Evolutionary conservation across 2,113 vertebrate genomes (phyloP).

Genomic region (Psammodynastes pulverulentus): DNA sequence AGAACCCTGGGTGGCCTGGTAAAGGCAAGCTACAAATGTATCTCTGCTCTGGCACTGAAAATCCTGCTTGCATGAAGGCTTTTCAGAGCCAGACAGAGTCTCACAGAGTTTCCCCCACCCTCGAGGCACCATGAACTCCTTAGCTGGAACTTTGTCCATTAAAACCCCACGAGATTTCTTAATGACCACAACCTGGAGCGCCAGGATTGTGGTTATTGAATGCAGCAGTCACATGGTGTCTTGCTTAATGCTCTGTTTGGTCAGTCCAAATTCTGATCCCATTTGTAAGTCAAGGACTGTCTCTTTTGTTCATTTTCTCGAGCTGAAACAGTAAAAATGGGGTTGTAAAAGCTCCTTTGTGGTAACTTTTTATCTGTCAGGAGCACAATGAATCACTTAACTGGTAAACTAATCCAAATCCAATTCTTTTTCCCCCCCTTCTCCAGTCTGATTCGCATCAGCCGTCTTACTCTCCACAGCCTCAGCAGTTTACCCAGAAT

Average conservation of each 20-base stretch:
- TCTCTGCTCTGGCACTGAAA: not conserved
- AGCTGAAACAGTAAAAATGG: not conserved
- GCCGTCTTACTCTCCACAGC: conserved; percentile 90
- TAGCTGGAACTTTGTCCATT: not conserved
- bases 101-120: not conserved
- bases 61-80: not conserved
- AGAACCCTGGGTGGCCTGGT: not conserved
- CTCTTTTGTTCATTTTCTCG: not conserved
- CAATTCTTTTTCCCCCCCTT: conserved; percentile 49
- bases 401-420: conserved; percentile 63
- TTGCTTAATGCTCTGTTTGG: not conserved
- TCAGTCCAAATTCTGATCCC: not conserved
- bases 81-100: not conserved
- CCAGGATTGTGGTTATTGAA: not conserved
- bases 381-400: conserved; percentile 30
- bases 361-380: not conserved
- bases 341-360: not conserved
- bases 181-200: not conserved
- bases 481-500: conserved; percentile 79
- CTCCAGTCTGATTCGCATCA: conserved; percentile 89
- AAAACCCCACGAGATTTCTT: not conserved
- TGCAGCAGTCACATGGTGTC: not conserved
- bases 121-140: not conserved
- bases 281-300: not conserved
- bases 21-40: not conserved